phyloP scores from a whole-genome alignment of 2,888 invertebrate species.

The Pollenia griseotomentosa region DNA sequence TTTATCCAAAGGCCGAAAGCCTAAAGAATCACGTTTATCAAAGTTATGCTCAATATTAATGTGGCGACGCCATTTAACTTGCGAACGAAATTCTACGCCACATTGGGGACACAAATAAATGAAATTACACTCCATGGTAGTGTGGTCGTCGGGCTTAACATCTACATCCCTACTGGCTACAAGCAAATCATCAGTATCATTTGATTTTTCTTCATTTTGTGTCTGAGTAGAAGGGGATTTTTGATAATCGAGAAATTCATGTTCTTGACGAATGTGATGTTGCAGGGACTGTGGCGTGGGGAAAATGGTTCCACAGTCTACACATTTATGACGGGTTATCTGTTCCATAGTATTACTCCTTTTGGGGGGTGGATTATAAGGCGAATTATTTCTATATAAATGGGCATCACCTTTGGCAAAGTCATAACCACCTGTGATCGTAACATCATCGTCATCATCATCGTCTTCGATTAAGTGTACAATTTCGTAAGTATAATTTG shows the following conservation, averaged over 20 bases:
- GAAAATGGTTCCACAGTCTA: conserved; percentile 78
- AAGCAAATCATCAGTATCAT: conserved; percentile 73
- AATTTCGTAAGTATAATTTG: conserved; percentile 80
- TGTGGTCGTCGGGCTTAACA: conserved; percentile 32
- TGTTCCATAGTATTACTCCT: conserved; percentile 51
- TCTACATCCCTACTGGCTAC: conserved; percentile 72
- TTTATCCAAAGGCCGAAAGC: conserved; percentile 80
- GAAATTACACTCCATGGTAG: conserved; percentile 75
- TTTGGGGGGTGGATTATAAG: conserved; percentile 39
- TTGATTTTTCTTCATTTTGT: conserved; percentile 65
- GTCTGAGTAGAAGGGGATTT: conserved; percentile 49
- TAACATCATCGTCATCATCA: conserved; percentile 78
- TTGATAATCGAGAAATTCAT: conserved; percentile 76
- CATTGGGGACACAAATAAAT: conserved; percentile 81
- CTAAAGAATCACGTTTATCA: conserved; percentile 79
- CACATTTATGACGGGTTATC: conserved; percentile 74
- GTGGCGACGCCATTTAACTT: conserved; percentile 81
- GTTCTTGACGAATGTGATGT: conserved; percentile 78
- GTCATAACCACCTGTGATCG: conserved; percentile 59
- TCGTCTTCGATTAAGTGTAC: conserved; percentile 80
- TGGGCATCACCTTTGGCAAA: conserved; percentile 69
- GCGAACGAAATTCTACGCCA: conserved; percentile 79
- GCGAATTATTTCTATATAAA: conserved; percentile 60
- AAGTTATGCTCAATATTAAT: conserved; percentile 81
- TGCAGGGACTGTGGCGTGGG: conserved; percentile 76